These are phyloP conservation scores for Bombus terrestris DNA, from an alignment of 1,140 invertebrate genomes.

Conservation along the genomic window DNA sequence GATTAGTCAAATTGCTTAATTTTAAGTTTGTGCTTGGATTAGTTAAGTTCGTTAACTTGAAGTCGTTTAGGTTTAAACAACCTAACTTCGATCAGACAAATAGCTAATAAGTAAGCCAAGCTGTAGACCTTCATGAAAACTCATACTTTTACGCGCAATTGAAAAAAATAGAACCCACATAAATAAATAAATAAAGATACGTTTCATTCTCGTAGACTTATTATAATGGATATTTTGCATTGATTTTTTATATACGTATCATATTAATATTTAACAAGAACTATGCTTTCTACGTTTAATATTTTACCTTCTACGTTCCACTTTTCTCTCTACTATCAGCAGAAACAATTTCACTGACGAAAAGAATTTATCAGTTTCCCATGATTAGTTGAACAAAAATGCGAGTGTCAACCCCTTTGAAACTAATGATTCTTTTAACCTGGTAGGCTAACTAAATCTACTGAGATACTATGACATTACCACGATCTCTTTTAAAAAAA, in stretches of 20 bases:
- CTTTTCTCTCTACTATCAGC: not conserved
- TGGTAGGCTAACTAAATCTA: no score
- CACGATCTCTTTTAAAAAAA: no score
- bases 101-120: not conserved
- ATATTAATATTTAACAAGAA: not conserved
- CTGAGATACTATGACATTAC: no score
- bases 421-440: no score
- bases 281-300: not conserved
- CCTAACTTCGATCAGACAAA: not conserved
- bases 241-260: no score
- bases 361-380: not conserved
- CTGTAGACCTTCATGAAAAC: no score
- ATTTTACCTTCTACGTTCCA: not conserved
- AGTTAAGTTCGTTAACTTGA: not conserved
- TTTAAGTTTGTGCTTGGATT: not conserved
- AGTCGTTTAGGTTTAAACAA: not conserved
- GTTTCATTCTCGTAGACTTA: not conserved
- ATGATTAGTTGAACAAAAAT: no score
- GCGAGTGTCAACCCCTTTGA: no score
- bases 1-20: not conserved
- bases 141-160: not conserved
- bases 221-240: no score
- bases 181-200: not conserved
- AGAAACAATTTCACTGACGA: not conserved
- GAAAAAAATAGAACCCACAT: not conserved